Conservation (phyloP, 2,113 vertebrate species). For the Cyprinodon brontotheroides region DNA sequence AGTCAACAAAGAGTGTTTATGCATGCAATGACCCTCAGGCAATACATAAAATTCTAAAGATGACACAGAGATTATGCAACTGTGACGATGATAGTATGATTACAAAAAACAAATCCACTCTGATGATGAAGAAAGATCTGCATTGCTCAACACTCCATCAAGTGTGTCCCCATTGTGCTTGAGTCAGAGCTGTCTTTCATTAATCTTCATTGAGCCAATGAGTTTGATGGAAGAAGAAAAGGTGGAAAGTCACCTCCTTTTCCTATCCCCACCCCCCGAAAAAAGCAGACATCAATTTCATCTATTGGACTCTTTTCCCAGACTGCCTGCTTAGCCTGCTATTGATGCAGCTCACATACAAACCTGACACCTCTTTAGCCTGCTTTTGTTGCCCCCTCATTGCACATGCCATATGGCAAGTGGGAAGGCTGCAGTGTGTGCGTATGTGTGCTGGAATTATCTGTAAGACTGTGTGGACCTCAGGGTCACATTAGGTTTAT, state of each 20-base stretch:
- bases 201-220: conserved; percentile 73
- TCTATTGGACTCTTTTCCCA: conserved; percentile 69
- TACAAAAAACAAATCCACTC: conserved; percentile 54
- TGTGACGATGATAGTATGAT: conserved; percentile 33
- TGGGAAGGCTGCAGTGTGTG: conserved; percentile 78
- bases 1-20: not conserved
- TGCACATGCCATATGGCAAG: conserved; percentile 91
- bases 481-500: conserved; percentile 75
- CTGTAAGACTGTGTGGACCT: conserved; percentile 56
- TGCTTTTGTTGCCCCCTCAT: conserved; percentile 71
- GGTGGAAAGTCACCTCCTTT: conserved; percentile 56
- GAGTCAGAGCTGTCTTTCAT: conserved; percentile 67
- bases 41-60: conserved; percentile 14
- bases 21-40: conserved; percentile 7
- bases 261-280: conserved; percentile 38
- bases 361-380: conserved; percentile 76
- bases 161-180: conserved; percentile 75
- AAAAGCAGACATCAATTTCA: conserved; percentile 85
- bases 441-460: conserved; percentile 12
- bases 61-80: conserved; percentile 26
- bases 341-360: conserved; percentile 59
- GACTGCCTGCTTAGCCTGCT: conserved; percentile 58
- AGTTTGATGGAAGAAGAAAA: conserved; percentile 65
- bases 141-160: conserved; percentile 76
- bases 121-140: conserved; percentile 68